A percentile compares a stretch with the other conserved stretches of the same genome.
Evolutionary conservation across 2,888 invertebrate genomes (phyloP).

Genomic region (Kuschelorhynchus macadamiae): DNA sequence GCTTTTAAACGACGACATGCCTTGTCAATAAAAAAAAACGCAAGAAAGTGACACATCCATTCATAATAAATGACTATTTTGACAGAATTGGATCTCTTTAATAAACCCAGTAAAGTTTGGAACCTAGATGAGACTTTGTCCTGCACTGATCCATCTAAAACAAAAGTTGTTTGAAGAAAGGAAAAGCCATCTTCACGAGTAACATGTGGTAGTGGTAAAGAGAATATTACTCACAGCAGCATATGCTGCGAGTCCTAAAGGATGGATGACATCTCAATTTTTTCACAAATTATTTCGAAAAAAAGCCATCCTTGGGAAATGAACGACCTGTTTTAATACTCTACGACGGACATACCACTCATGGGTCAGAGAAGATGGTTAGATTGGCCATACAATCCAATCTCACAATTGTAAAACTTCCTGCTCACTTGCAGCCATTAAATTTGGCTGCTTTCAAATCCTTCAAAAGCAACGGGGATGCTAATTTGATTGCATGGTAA

Average conservation of each 20-base stretch:
- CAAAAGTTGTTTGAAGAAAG: background rate
- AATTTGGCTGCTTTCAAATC: slow-evolving; percentile 13
- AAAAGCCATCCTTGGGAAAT: background rate
- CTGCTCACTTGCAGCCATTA: slow-evolving; percentile 13
- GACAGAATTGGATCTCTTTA: no score
- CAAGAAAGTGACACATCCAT: no score
- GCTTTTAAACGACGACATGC: slow-evolving; percentile 3
- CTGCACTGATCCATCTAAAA: background rate
- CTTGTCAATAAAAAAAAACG: no score
- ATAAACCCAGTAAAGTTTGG: background rate
- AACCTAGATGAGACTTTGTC: background rate
- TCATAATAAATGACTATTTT: no score
- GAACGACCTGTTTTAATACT: slow-evolving; percentile 45
- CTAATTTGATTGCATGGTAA: background rate
- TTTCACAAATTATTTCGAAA: slow-evolving; percentile 29
- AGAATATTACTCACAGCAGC: slow-evolving; percentile 36
- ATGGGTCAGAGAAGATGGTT: background rate
- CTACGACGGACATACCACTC: slow-evolving; percentile 19
- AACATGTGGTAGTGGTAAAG: background rate
- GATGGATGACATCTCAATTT: slow-evolving; percentile 56
- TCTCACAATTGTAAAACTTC: slow-evolving; percentile 19
- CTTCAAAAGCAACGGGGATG: background rate
- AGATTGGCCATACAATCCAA: background rate
- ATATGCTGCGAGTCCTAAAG: slow-evolving; percentile 57
- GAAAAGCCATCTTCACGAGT: background rate